phyloP scores from a whole-genome alignment of 2,113 vertebrate species.

The Gymnobelideus leadbeateri region DNA sequence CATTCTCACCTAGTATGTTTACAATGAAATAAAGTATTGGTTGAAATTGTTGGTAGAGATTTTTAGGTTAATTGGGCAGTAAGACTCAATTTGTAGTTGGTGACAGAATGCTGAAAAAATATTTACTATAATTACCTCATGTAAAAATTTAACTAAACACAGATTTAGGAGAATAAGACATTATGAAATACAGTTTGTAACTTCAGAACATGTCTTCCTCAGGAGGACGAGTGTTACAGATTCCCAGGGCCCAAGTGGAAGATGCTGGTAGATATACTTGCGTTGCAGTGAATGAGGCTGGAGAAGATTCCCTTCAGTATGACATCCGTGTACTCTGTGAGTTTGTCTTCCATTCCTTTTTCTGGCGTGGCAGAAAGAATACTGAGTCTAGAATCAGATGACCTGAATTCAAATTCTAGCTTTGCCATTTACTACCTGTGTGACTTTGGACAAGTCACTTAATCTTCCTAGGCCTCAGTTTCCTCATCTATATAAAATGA shows the following conservation, averaged over 20 bases:
- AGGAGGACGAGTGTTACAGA: constrained; percentile 95
- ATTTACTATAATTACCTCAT: constrained; percentile 10
- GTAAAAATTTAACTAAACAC: not conserved
- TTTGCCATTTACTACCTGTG: not conserved
- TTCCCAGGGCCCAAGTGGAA: constrained; percentile 88
- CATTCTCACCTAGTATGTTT: not conserved
- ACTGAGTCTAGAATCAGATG: not conserved
- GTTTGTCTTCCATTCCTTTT: constrained; percentile 71
- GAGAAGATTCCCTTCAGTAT: constrained; percentile 96
- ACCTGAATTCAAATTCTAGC: not conserved
- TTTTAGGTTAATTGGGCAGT: not conserved
- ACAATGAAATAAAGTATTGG: not conserved
- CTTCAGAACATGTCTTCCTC: constrained; percentile 39
- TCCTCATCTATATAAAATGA: not conserved
- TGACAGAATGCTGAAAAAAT: constrained; percentile 17
- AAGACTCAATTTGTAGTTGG: not conserved
- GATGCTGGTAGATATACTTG: constrained; percentile 93
- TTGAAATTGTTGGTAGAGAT: not conserved
- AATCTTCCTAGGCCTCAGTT: not conserved
- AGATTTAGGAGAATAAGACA: constrained; percentile 32
- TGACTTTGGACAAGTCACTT: not conserved
- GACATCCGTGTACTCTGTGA: constrained; percentile 92
- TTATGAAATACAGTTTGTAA: not conserved
- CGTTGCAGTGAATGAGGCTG: constrained; percentile 95
- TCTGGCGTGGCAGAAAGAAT: not conserved